These are phyloP conservation scores for Epinephelus fuscoguttatus DNA, from an alignment of 2,113 vertebrate species.

Conservation along the genomic window DNA sequence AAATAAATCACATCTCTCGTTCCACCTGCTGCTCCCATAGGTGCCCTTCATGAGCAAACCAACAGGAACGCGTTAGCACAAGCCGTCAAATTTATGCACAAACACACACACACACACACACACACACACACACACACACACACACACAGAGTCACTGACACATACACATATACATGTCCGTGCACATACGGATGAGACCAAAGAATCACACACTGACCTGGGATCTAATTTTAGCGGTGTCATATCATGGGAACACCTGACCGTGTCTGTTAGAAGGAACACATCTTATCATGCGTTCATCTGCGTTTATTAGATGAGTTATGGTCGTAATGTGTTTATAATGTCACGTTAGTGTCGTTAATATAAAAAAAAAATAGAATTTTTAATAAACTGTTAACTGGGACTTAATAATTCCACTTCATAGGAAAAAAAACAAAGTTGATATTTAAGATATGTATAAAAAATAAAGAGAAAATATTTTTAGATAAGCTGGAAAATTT, in stretches of 20 bases:
- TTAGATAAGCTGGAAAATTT: neutral
- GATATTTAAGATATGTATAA: neutral
- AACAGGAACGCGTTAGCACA: slow-evolving; percentile 36
- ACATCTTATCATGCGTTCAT: slow-evolving; percentile 38
- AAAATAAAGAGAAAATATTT: neutral
- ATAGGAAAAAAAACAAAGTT: neutral
- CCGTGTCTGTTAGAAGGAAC: slow-evolving; percentile 68
- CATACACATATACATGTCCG: slow-evolving; percentile 6
- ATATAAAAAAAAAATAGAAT: neutral
- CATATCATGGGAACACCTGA: slow-evolving; percentile 71
- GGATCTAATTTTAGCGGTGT: slow-evolving; percentile 74
- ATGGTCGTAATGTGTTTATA: neutral
- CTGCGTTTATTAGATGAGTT: slow-evolving; percentile 24
- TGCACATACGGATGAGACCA: slow-evolving; percentile 44
- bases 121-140: neutral
- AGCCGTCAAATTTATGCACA: slow-evolving; percentile 17
- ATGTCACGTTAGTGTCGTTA: neutral
- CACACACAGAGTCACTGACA: slow-evolving; percentile 4
- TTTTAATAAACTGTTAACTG: neutral
- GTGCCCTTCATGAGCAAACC: slow-evolving; percentile 53
- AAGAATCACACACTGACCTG: slow-evolving; percentile 69
- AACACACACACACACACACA: neutral
- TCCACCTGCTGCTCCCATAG: slow-evolving; percentile 46
- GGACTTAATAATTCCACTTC: neutral
- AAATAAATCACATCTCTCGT: slow-evolving; percentile 10